Conservation (phyloP, 1,140 invertebrate genomes). For the Lepidurus packardi region DNA sequence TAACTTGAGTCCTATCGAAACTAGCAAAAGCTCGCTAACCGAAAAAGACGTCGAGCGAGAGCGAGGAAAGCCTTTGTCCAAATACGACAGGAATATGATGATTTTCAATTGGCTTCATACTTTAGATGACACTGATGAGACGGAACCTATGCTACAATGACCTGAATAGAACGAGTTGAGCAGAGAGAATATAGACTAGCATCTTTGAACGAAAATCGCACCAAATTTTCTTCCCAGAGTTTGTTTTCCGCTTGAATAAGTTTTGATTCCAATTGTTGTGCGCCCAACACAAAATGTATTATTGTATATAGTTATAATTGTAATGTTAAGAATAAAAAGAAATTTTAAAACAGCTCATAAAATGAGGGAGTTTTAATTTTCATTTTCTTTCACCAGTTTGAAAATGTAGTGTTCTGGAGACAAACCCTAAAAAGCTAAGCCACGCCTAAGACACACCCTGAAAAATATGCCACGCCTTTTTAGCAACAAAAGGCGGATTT, state of each 20-base stretch:
- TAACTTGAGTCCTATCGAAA: constrained; percentile 13
- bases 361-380: no score
- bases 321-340: background rate
- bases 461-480: no score
- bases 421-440: no score
- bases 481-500: background rate
- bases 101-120: constrained; percentile 87
- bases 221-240: constrained; percentile 2
- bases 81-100: constrained; percentile 86
- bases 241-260: background rate
- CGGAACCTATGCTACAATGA: constrained; percentile 32
- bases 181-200: background rate
- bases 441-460: no score
- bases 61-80: constrained; percentile 71
- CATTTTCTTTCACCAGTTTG: no score
- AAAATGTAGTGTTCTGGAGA: no score
- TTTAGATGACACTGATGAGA: constrained; percentile 55
- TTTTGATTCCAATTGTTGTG: background rate
- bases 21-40: constrained; percentile 50
- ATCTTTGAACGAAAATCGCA: background rate
- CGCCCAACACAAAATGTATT: background rate
- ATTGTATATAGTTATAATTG: constrained; percentile 1
- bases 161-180: background rate
- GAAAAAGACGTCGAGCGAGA: constrained; percentile 72
- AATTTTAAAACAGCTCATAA: background rate